Evolutionary conservation across 2,888 invertebrate genomes (phyloP), one percentile per base, ranked within the genome.

Genomic region (Andrena hattorfiana): DNA sequence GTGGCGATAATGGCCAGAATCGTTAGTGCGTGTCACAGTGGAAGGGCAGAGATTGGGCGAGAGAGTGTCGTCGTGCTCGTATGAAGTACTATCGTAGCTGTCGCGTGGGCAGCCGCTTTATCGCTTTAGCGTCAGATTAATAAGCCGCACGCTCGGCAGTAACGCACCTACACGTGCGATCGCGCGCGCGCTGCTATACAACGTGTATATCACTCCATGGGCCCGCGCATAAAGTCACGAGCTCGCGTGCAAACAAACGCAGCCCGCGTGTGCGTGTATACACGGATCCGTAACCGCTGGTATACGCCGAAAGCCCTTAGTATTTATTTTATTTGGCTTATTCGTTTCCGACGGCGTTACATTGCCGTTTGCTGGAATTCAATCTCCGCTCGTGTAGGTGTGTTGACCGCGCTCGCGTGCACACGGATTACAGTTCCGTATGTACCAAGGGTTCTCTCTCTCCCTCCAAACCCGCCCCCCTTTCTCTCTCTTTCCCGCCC

Each of bases 101-200:
- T 91, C 90, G 90, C 89, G 91, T 90, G 90, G 90, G 87, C 87
- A 89, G 90, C 90, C 89, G 89, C 90, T 92, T 92, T 91, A 92
- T 92, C 90, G 92, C 89, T 92, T 92, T 90, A 90, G 89, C 90
- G 90, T 90, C 90, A 90, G 92, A 93, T 92, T 92, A 92, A 92
- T 92, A 93, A 93, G 92, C 91, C 89, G 77, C 90, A 88, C 83
- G 88, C 85, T 85, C 85, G 85, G 81, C 85, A 82, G 83, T 81
- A 87, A 87, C 84, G 76, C 76, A 77, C 82, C 70, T 75, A 79
- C 76, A 82, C 80, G 64, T 35, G 23, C 73, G 51, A 51, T 48
- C 26, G 30, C 42, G 59, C 54, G 30, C 42, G 59, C 54, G 13
- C 32, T 10, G 28, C 48, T 56, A 54, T 63, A 69, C 77, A 54